Evolutionary conservation across 2,797 vertebrate genomes (phyloP), one percentile per base, ranked within the genome.

Genomic region (Odontamblyopus rebecca): DNA sequence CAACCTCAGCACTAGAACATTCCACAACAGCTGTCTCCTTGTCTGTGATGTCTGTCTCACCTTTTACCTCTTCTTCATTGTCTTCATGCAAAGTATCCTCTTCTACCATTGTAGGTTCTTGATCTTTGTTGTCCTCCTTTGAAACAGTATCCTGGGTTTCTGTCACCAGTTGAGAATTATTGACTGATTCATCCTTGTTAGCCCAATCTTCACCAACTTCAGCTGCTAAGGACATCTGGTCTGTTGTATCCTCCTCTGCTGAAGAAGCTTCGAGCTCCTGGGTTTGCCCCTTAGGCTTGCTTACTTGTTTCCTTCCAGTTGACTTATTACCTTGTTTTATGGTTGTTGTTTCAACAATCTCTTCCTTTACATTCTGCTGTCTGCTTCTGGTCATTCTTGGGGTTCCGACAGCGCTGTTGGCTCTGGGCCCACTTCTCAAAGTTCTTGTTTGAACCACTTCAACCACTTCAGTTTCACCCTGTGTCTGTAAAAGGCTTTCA

Each of bases 61-160:
- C 29, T 41, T 61, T 11, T 23, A 9, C 5, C 26, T 65, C 48
- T 61, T 38, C 26, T 53, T 48, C 44, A 48, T 48, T 15, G 13
- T 44, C 27, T 67, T 38, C 61, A 6, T 76, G 60, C 41, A 11
- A n/a, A 15, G 19, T 12, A 3, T 59, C 30, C 26, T 41, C 67
- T 61, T 70, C n/a, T 66, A 60, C 65, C 4, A 57, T 32, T 4
- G 64, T 29, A 30, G 50, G 27, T 30, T 67, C 61, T 18, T n/a
- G 65, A 35, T 53, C 51, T 32, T 29, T 29, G 6, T 13, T 48
- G 63, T 27, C 44, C 41, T 65, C 26, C 13, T 29, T 32, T 16
- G 11, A 26, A 48, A 23, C 23, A 16, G 44, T 29, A 19, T 66
- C 64, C 23, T 18, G 2, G 11, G 15, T 66, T 51, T 66, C 27